These are phyloP conservation scores for Hyperoplus immaculatus DNA, from an alignment of 2,797 vertebrate genomes.

Conservation along the genomic window DNA sequence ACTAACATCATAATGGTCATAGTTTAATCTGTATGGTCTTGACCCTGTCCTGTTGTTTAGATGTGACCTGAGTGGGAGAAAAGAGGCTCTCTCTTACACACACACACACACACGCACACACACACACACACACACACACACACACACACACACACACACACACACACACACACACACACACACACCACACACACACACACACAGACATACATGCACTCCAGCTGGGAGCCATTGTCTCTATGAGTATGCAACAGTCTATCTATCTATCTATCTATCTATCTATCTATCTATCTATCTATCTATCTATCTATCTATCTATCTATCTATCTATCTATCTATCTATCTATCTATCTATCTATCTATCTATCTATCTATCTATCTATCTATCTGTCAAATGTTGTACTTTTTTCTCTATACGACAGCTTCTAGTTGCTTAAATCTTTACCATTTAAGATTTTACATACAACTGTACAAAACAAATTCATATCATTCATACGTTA, in stretches of 20 bases:
- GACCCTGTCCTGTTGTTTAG: slow-evolving; percentile 80
- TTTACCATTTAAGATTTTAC: too few relatives aligned
- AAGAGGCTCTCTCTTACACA: slow-evolving; percentile 53
- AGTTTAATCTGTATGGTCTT: slow-evolving; percentile 75
- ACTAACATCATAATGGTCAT: slow-evolving; percentile 78
- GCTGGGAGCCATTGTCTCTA: slow-evolving; percentile 75
- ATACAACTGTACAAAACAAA: too few relatives aligned
- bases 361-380: slow-evolving; percentile 10
- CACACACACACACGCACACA: slow-evolving; percentile 13
- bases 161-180: slow-evolving; percentile 29
- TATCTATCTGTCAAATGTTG: background rate
- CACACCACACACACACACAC: slow-evolving; percentile 23
- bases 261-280: slow-evolving; percentile 5
- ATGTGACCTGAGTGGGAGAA: slow-evolving; percentile 83
- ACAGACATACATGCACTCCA: slow-evolving; percentile 44
- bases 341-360: slow-evolving; percentile 1
- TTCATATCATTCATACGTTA: too few relatives aligned
- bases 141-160: slow-evolving; percentile 30
- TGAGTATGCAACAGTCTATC: slow-evolving; percentile 56
- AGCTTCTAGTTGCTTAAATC: too few relatives aligned
- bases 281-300: background rate
- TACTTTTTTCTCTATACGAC: too few relatives aligned
- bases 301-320: background rate
- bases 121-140: slow-evolving; percentile 32
- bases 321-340: slow-evolving; percentile 6